A percentile compares a stretch with the other conserved stretches of the same genome.
Evolutionary conservation across 2,113 vertebrate genomes (phyloP).

Genomic region (Rissa tridactyla): DNA sequence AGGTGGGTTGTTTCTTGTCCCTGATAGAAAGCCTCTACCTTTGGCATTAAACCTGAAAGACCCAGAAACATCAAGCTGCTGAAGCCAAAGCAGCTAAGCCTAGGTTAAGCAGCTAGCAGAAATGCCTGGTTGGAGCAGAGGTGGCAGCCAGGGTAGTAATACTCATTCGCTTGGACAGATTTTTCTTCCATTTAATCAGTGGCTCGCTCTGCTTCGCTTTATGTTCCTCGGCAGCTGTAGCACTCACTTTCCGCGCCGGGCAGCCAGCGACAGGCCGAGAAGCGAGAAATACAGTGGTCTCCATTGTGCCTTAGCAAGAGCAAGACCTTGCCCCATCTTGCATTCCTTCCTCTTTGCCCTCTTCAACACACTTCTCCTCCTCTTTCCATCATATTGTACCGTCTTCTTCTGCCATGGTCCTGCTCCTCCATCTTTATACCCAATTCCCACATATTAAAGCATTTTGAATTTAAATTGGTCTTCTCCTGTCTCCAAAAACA

Average conservation of each 20-base stretch:
- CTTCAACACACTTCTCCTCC: background rate
- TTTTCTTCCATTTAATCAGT: conserved; percentile 48
- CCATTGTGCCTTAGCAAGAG: background rate
- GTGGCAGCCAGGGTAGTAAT: conserved; percentile 21
- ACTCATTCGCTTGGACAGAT: background rate
- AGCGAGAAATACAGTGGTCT: background rate
- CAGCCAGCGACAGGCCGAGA: background rate
- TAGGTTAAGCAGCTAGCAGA: background rate
- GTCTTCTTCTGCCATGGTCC: background rate
- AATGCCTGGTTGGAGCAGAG: background rate
- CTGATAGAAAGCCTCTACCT: background rate
- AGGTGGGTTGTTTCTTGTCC: background rate
- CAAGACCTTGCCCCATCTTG: background rate
- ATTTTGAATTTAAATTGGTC: background rate
- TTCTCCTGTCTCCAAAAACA: background rate
- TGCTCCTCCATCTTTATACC: background rate
- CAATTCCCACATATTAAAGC: background rate
- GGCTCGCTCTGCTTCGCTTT: background rate
- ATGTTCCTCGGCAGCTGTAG: background rate
- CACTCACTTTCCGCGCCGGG: background rate
- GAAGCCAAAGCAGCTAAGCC: background rate
- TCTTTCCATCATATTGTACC: background rate
- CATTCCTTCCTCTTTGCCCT: background rate
- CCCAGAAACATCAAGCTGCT: background rate
- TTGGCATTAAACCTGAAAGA: background rate